These are phyloP conservation scores for Caenorhabditis wallacei DNA, from an alignment of 2,888 invertebrate genomes.

Conservation along the genomic window DNA sequence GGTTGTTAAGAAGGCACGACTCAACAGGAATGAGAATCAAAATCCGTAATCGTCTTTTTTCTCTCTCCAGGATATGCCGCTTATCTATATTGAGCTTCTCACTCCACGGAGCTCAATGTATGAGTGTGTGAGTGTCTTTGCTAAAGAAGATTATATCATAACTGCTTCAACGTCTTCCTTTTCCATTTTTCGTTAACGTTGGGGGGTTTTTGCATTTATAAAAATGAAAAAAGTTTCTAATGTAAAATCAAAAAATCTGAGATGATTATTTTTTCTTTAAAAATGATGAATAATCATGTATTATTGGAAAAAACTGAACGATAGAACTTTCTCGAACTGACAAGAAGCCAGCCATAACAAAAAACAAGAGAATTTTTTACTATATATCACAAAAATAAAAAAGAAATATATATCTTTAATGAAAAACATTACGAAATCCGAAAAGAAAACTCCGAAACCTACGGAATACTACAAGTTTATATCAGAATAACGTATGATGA, in stretches of 20 bases:
- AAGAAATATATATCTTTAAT: background rate
- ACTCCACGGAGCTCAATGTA: slow-evolving; percentile 18
- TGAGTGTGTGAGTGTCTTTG: slow-evolving; percentile 24
- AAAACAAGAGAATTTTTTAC: background rate
- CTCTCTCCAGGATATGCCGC: slow-evolving; percentile 20
- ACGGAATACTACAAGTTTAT: slow-evolving; percentile 14
- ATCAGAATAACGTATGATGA: slow-evolving; percentile 28
- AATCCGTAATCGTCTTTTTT: slow-evolving; percentile 35
- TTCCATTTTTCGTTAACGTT: slow-evolving; percentile 1
- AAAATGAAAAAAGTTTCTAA: slow-evolving; percentile 13
- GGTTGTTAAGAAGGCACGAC: slow-evolving; percentile 19
- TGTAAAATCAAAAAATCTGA: too few species aligned
- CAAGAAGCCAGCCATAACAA: slow-evolving; percentile 21
- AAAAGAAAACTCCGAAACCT: slow-evolving; percentile 18
- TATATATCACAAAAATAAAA: slow-evolving; percentile 1
- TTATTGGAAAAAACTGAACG: slow-evolving; percentile 9
- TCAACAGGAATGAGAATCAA: slow-evolving; percentile 21
- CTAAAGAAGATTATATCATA: slow-evolving; percentile 56
- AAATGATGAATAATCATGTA: background rate
- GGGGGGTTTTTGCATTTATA: background rate
- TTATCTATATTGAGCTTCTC: slow-evolving; percentile 48
- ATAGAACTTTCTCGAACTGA: slow-evolving; percentile 18
- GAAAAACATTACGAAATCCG: slow-evolving; percentile 34
- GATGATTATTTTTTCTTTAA: too few species aligned
- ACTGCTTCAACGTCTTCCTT: slow-evolving; percentile 29